Conservation (phyloP, 1,140 invertebrate genomes). For the Pseudomyrmex pallidus region DNA sequence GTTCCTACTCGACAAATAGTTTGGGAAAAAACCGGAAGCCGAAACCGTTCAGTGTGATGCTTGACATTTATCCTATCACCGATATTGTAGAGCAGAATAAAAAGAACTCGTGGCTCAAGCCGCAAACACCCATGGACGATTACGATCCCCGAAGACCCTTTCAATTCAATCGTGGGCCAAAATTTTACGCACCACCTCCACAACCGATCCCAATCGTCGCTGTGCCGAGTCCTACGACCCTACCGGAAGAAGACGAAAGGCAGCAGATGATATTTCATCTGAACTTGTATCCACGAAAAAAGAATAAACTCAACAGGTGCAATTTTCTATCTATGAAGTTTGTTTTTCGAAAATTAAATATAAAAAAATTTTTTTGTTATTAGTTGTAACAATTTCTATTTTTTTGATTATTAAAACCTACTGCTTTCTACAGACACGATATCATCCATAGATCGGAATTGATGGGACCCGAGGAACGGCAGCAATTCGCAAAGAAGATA, state of each 20-base stretch:
- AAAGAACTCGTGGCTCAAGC: constrained; percentile 71
- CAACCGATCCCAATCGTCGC: constrained; percentile 67
- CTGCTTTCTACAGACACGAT: constrained; percentile 75
- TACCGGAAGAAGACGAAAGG: constrained; percentile 78
- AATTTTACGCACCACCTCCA: constrained; percentile 56
- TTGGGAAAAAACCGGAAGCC: constrained; percentile 76
- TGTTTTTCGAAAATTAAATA: background rate
- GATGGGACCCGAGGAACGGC: constrained; percentile 67
- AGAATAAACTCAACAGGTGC: constrained; percentile 77
- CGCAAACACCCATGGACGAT: constrained; percentile 69
- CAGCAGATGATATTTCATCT: constrained; percentile 84
- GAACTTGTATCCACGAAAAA: constrained; percentile 83
- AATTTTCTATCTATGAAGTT: background rate
- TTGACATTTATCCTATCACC: constrained; percentile 84
- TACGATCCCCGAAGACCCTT: constrained; percentile 75
- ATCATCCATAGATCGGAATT: constrained; percentile 75
- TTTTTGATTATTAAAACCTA: background rate
- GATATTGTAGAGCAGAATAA: constrained; percentile 79
- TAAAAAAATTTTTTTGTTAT: too few species aligned
- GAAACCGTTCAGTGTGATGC: constrained; percentile 84
- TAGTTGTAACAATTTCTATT: background rate
- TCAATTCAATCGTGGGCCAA: constrained; percentile 67
- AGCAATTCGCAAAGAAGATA: constrained; percentile 72
- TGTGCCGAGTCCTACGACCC: constrained; percentile 62
- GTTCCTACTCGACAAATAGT: constrained; percentile 59